Conservation (phyloP, 2,888 invertebrate genomes). For the Drosophila paucipuncta region DNA sequence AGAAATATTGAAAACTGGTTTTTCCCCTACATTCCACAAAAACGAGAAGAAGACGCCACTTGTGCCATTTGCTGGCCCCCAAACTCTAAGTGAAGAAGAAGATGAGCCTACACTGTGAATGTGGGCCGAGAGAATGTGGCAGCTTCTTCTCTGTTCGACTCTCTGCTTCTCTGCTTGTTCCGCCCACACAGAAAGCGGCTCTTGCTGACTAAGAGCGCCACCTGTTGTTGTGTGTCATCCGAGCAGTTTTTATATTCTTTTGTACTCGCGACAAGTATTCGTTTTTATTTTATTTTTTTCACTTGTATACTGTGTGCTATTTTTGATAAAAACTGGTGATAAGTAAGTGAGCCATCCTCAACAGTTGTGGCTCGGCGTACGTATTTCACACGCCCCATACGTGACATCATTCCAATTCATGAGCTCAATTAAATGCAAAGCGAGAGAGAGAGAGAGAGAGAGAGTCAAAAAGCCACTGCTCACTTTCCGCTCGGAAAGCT, state of each 20-base stretch:
- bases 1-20: constrained; percentile 55
- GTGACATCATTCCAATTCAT: constrained; percentile 68
- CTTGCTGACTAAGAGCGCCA: constrained; percentile 67
- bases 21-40: constrained; percentile 12
- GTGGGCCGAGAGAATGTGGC: constrained; percentile 20
- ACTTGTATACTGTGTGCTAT: neutral
- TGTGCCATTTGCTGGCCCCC: constrained; percentile 42
- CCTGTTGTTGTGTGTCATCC: constrained; percentile 71
- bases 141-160: neutral
- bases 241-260: constrained; percentile 9
- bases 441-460: constrained; percentile 14
- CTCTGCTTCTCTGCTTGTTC: neutral
- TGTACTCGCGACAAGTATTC: constrained; percentile 1
- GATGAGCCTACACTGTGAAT: constrained; percentile 24
- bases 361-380: constrained; percentile 3
- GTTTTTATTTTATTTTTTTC: neutral
- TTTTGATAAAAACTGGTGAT: constrained; percentile 57
- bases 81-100: constrained; percentile 20
- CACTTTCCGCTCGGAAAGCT: no score
- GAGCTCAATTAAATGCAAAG: constrained; percentile 50
- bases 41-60: constrained; percentile 18
- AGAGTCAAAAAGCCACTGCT: neutral
- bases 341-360: constrained; percentile 34
- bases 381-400: constrained; percentile 43
- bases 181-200: constrained; percentile 41